A percentile compares a stretch with the other conserved stretches of the same genome.
Evolutionary conservation across 2,888 invertebrate species (phyloP).

Genomic region (Brenthis daphne): DNA sequence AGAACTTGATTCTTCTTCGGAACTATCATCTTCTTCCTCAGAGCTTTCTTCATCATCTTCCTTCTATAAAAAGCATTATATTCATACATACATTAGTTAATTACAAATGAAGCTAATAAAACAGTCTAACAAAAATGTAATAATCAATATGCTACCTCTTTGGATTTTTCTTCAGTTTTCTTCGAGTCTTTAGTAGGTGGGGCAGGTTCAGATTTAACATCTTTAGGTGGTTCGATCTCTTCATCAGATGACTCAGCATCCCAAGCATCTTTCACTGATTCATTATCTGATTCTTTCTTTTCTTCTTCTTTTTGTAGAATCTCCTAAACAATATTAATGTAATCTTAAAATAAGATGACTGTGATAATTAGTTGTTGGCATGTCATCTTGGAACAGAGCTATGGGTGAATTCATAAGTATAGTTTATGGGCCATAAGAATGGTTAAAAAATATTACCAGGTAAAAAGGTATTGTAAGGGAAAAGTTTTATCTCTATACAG

Average conservation of each 20-base stretch:
- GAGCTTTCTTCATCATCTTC: constrained; percentile 76
- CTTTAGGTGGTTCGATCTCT: constrained; percentile 55
- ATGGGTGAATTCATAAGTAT: too few species aligned
- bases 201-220: constrained; percentile 45
- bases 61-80: constrained; percentile 51
- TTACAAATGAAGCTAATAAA: too few species aligned
- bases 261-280: constrained; percentile 91
- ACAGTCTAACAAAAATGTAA: too few species aligned
- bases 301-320: constrained; percentile 55
- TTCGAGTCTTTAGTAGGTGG: constrained; percentile 48
- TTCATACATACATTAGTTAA: not conserved
- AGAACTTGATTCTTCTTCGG: constrained; percentile 77
- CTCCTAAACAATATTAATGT: constrained; percentile 42
- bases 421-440: too few species aligned
- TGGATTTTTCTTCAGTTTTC: constrained; percentile 50
- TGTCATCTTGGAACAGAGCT: too few species aligned
- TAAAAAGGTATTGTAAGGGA: too few species aligned
- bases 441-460: too few species aligned
- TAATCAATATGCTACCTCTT: constrained; percentile 48
- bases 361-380: too few species aligned
- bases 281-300: constrained; percentile 72
- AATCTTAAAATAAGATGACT: too few species aligned
- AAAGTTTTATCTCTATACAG: too few species aligned
- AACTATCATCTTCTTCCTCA: constrained; percentile 70
- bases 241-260: constrained; percentile 88